Evolutionary conservation across 1,140 invertebrate species (phyloP), one percentile per base, ranked within the genome.

Genomic region (Trigoniulus corallinus): DNA sequence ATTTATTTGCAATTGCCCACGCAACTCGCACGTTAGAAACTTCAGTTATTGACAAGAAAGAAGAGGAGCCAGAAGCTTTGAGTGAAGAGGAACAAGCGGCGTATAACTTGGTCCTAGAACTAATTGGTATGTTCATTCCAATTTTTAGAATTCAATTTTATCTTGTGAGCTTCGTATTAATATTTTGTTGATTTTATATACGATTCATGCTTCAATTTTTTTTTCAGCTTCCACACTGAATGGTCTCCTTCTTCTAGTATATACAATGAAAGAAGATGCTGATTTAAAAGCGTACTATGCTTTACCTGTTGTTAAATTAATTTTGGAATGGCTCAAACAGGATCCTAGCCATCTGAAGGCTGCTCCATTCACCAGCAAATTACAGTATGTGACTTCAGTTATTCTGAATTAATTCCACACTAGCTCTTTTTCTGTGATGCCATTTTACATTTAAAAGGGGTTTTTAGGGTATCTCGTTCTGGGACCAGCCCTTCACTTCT

Each of bases 241-340:
- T 60, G 78, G 82, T 12, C 68, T 84, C 56, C 64, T 86, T 39
- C 68, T 83, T 56, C 79, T 81, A 51, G 72, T 81, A 56, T 75
- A 84, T 63, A 75, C 79, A 20, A 66, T 79, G 54, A 71, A 74
- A 58, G 59, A 76, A 66, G 62, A 64, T 57, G 64, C 73, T 55
- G 62, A 72, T 58, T 56, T 81, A 53, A 61, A 80, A 15, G 74
- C 78, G 37, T 82, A 79, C 61, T 75, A 78, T 53, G 80, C 79
- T 24, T 66, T 86, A 54, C 81, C 83, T 65, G 51, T 67, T 76
- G 79, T 86, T 51, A 84, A 83, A 70, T 68, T 85, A 48, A 72
- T 80, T 58, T 68, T 84, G 59, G 76, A 81, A 56, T 87, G 82
- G 81, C 66, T 82, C 48, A 62, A 66, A 51, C 65, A 74, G 37